These are phyloP conservation scores for Podarcis lilfordi DNA, from an alignment of 2,797 vertebrate genomes.

Conservation along the genomic window DNA sequence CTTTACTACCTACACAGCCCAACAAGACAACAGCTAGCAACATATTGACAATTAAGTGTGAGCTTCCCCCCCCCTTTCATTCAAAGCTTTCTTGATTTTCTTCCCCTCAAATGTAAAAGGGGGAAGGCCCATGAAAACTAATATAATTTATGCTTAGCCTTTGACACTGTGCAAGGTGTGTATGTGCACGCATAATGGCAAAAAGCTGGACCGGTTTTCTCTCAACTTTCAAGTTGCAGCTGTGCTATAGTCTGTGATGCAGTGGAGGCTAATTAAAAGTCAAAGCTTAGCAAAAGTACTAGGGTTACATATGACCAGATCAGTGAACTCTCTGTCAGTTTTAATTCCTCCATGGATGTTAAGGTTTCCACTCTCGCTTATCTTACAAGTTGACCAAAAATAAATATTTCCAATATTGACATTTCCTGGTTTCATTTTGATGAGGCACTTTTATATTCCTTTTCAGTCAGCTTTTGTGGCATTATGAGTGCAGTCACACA, in stretches of 20 bases:
- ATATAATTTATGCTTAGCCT: conserved; percentile 6
- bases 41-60: background rate
- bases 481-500: background rate
- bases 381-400: background rate
- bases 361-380: background rate
- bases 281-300: background rate
- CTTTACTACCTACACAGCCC: no score
- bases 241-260: background rate
- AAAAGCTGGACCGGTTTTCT: conserved; percentile 11
- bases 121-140: conserved; percentile 20
- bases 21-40: no score
- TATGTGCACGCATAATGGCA: background rate
- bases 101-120: background rate
- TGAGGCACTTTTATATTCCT: conserved; percentile 1
- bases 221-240: background rate
- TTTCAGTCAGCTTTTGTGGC: background rate
- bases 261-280: conserved; percentile 17
- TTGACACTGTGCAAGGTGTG: background rate
- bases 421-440: conserved; percentile 5
- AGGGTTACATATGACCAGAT: background rate
- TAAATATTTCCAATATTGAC: background rate
- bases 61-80: background rate
- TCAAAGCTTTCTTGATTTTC: background rate
- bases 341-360: conserved; percentile 1
- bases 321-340: background rate